Base-by-base conservation (phyloP, 2,888 invertebrate species). In the Microctonus brassicae region DNA sequence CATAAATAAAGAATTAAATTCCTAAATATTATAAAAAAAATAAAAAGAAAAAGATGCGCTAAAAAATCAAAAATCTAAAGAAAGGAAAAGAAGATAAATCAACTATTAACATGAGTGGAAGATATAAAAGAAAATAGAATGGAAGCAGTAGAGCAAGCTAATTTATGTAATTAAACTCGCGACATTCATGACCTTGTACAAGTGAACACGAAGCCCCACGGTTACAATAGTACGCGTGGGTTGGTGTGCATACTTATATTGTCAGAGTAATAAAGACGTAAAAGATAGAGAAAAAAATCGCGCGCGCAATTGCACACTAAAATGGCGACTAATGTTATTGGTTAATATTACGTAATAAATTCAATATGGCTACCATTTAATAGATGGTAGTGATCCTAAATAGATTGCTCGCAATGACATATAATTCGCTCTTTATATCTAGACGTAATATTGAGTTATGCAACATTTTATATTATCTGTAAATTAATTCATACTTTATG, bases 111-210 rank as follows among this genome's bases (percentile, higher is more conserved):
- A 34, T 20, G 20, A 62, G 63, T 9, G 24, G 26, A 67, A 36
- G 42, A 36, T 47, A 58, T 58, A 68, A 29, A 60, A 55, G 22
- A 42, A 24, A 22, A 57, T 55, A 63, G 73, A 62, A 69, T 69
- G 69, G 70, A 42, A 70, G 71, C 67, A 73, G n/a, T n/a, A n/a
- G 73, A 78, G 75, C 73, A 71, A 78, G 79, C 76, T 83, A 85
- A 85, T 84, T 86, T 79, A 81, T 83, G 81, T 84, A 86, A 86
- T 86, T 86, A 84, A 84, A 83, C 78, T 84, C 81, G 80, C 78
- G 80, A 77, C 81, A 84, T 76, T 82, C 77, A 76, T 81, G 84
- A 85, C 85, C 84, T 85, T 85, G 84, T 76, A 78, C 81, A 78
- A 77, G 75, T 78, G 79, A 80, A 80, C 78, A 79, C 75, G 71